Evolutionary conservation across 2,113 vertebrate species (phyloP).

Genomic region (Macroglossus sobrinus): DNA sequence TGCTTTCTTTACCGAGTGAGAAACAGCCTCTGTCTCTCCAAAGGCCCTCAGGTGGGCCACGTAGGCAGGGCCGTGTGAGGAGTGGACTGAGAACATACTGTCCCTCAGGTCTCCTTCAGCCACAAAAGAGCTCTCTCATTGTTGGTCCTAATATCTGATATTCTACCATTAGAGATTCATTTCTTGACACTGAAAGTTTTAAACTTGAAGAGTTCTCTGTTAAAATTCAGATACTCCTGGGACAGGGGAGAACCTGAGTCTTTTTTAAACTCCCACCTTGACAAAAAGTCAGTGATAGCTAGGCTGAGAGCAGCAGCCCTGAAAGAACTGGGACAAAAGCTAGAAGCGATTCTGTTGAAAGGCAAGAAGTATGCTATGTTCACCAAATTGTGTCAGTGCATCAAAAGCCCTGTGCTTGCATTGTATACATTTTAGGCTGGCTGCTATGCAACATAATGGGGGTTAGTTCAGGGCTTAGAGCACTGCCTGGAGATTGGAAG

Average conservation of each 20-base stretch:
- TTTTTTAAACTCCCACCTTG: slow-evolving; percentile 42
- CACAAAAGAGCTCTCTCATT: background rate
- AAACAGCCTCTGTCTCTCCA: background rate
- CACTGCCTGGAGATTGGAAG: slow-evolving; percentile 8
- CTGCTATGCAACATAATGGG: slow-evolving; percentile 47
- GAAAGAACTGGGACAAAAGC: slow-evolving; percentile 45
- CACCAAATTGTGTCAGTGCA: slow-evolving; percentile 51
- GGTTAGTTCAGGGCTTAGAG: slow-evolving; percentile 57
- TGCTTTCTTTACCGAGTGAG: background rate
- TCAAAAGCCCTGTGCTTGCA: slow-evolving; percentile 42
- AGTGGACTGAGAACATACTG: background rate
- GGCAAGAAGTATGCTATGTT: slow-evolving; percentile 30
- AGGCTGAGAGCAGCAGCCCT: slow-evolving; percentile 10
- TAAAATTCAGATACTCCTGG: slow-evolving; percentile 37
- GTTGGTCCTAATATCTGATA: background rate
- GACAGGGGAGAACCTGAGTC: background rate
- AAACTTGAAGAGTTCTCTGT: background rate
- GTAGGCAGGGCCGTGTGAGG: no score
- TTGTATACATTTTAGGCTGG: background rate
- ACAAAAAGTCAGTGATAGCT: slow-evolving; percentile 15
- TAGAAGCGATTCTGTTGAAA: slow-evolving; percentile 46
- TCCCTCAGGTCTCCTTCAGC: background rate
- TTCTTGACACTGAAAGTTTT: slow-evolving; percentile 22
- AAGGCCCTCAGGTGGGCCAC: background rate
- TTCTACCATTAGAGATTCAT: slow-evolving; percentile 28